phyloP scores from a whole-genome alignment of 1,140 invertebrate genomes.

The Zaprionus inermis region DNA sequence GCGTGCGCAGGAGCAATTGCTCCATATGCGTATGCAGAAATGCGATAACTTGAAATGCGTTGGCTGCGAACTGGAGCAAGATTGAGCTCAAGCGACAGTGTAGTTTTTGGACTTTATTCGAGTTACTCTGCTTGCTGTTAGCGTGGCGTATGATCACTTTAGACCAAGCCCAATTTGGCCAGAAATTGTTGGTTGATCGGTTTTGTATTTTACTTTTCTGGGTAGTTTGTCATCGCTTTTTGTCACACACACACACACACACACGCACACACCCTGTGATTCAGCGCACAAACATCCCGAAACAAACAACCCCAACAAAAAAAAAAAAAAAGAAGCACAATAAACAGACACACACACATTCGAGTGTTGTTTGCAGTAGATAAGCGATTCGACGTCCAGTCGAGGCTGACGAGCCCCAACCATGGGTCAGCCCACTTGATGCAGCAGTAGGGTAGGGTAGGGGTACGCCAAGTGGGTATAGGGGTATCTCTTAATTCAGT shows the following conservation, averaged over 20 bases:
- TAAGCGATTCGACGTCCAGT: conserved; percentile 23
- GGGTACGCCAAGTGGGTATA: too few species aligned
- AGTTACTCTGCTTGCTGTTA: too few species aligned
- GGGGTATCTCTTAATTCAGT: conserved; percentile 48
- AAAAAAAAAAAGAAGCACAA: not conserved
- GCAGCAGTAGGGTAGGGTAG: too few species aligned
- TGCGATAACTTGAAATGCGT: not conserved
- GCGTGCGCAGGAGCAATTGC: conserved; percentile 13
- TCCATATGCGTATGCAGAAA: conserved; percentile 10
- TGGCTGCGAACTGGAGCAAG: too few species aligned
- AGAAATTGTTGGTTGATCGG: not conserved
- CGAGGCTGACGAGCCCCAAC: not conserved
- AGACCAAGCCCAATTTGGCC: not conserved
- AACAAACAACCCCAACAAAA: conserved; percentile 10
- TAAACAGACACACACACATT: not conserved
- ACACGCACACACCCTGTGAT: conserved; percentile 47
- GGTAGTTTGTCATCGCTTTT: conserved; percentile 15
- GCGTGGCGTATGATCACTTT: too few species aligned
- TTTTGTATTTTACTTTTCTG: not conserved
- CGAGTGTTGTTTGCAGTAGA: conserved; percentile 41
- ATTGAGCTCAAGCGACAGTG: too few species aligned
- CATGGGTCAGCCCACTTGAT: conserved; percentile 28
- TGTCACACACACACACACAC: not conserved
- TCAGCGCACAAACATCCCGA: conserved; percentile 62
- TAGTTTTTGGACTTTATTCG: too few species aligned